These are phyloP conservation scores for Calyptommatus sinebrachiatus DNA, from an alignment of 2,113 vertebrate genomes.

Conservation along the genomic window DNA sequence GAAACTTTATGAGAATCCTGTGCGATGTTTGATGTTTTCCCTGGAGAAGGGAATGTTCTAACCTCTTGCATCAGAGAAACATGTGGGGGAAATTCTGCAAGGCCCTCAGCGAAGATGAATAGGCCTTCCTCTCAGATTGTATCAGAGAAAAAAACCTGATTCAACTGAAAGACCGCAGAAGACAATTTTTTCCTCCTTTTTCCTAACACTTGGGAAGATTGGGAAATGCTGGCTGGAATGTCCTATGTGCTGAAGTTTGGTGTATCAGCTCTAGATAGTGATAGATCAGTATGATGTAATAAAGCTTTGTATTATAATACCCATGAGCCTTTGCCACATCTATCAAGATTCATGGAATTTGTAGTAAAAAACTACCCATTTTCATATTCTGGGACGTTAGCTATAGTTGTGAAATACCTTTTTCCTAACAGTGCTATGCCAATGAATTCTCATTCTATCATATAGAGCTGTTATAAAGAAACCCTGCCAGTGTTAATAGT, in stretches of 20 bases:
- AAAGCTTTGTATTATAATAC: not conserved
- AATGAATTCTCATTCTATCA: too few species aligned
- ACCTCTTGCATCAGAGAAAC: conserved; percentile 40
- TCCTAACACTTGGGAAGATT: not conserved
- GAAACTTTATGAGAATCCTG: conserved; percentile 47
- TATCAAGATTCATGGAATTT: not conserved
- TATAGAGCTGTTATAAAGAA: too few species aligned
- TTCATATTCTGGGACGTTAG: too few species aligned
- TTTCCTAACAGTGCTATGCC: too few species aligned
- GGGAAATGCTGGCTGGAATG: not conserved
- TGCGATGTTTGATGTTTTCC: conserved; percentile 47
- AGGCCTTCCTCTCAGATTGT: conserved; percentile 30
- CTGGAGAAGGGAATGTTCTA: conserved; percentile 37
- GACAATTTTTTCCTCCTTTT: not conserved
- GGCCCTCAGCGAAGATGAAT: conserved; percentile 14
- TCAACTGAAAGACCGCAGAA: conserved; percentile 15
- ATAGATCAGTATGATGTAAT: not conserved
- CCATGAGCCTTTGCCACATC: not conserved
- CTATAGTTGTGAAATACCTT: too few species aligned
- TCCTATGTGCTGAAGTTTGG: not conserved
- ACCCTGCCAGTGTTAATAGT: too few species aligned
- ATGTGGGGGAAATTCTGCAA: conserved; percentile 51
- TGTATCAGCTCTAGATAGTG: not conserved
- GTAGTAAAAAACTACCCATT: not conserved
- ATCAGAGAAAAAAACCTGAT: conserved; percentile 41